These are phyloP conservation scores for Aphelinus certus DNA, from an alignment of 1,140 invertebrate genomes.

Conservation along the genomic window DNA sequence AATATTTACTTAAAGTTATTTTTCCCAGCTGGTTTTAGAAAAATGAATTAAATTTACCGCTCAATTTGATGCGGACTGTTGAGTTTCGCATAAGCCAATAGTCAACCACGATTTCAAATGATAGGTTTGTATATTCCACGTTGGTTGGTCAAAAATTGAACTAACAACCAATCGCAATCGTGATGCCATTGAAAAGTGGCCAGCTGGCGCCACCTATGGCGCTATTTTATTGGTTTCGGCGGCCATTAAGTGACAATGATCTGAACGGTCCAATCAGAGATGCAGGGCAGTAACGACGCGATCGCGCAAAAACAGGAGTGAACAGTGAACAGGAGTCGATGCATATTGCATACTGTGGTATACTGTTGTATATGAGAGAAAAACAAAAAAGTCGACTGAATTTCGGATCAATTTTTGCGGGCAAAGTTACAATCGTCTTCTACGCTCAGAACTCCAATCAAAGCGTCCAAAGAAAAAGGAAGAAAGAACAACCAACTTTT, in stretches of 20 bases:
- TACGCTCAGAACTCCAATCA: too few species aligned
- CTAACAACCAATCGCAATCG: constrained; percentile 6
- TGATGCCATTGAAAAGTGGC: neutral
- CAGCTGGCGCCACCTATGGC: constrained; percentile 15
- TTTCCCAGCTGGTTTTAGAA: neutral
- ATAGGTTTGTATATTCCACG: neutral
- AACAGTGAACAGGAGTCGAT: neutral
- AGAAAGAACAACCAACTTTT: too few species aligned
- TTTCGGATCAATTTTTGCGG: neutral
- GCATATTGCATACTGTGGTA: too few species aligned
- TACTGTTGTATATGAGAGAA: neutral
- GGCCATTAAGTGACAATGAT: neutral
- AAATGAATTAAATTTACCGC: too few species aligned
- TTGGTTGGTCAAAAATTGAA: constrained; percentile 7
- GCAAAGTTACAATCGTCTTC: neutral
- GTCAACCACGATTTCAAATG: constrained; percentile 7
- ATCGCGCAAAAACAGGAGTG: neutral
- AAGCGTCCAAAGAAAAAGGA: too few species aligned
- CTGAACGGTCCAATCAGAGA: neutral
- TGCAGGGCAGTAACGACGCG: neutral
- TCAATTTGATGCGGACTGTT: too few species aligned
- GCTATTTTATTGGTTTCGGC: neutral
- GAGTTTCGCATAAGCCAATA: neutral
- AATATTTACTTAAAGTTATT: neutral
- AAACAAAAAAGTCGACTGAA: neutral